These are phyloP conservation scores for Aythya baeri DNA, from an alignment of 2,113 vertebrate species.

Conservation along the genomic window DNA sequence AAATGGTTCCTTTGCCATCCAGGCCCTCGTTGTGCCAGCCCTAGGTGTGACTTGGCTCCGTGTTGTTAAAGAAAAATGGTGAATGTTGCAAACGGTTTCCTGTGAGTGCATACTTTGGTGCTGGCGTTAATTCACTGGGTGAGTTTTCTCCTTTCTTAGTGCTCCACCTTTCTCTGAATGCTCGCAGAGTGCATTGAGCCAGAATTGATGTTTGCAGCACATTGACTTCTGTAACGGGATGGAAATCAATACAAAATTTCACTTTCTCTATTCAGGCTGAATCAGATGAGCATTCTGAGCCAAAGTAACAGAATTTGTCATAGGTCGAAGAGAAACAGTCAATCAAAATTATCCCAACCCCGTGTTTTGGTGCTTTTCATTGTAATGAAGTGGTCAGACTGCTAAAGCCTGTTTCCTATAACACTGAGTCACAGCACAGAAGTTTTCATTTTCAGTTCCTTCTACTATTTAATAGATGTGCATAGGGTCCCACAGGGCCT, in stretches of 20 bases:
- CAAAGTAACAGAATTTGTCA: background rate
- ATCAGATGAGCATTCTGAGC: background rate
- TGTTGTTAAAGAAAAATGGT: background rate
- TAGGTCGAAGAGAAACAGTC: background rate
- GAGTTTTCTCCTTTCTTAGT: background rate
- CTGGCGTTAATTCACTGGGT: background rate
- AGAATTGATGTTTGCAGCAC: constrained; percentile 5
- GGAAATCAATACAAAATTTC: constrained; percentile 33
- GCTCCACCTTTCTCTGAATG: background rate
- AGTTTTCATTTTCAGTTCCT: background rate
- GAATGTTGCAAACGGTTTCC: background rate
- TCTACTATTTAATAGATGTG: background rate
- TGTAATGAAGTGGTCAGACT: background rate
- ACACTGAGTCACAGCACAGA: background rate
- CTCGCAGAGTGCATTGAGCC: background rate
- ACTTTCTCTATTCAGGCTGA: background rate
- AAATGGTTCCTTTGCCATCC: background rate
- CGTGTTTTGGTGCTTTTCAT: constrained; percentile 1
- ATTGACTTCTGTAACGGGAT: background rate
- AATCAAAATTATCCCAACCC: constrained; percentile 23
- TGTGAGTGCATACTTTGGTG: background rate
- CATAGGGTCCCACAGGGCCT: background rate
- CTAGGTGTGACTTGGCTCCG: background rate
- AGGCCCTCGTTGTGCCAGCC: background rate
- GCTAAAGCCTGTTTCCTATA: background rate